phyloP scores from a whole-genome alignment of 37 sponge, comb jelly and placozoan species.

The Crambe crambe region DNA sequence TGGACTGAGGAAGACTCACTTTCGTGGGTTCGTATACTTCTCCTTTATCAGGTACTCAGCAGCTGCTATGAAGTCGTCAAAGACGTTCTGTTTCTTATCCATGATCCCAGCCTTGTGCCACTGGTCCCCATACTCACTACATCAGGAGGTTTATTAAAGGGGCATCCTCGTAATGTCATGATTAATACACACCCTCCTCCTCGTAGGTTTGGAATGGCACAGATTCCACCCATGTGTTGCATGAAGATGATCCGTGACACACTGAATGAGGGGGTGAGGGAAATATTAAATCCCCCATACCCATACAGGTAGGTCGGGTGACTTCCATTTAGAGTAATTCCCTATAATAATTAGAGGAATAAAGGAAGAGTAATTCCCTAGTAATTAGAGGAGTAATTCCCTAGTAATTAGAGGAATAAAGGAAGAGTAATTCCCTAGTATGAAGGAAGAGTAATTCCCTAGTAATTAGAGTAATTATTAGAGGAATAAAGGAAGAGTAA shows the following conservation, averaged over 20 bases:
- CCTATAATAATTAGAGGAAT: too few species aligned
- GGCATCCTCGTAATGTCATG: not conserved
- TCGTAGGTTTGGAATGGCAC: conserved; percentile 86
- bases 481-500: too few species aligned
- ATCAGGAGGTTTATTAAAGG: not conserved
- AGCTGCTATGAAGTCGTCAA: conserved; percentile 95
- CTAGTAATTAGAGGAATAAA: too few species aligned
- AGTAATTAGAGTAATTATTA: too few species aligned
- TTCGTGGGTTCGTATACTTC: conserved; percentile 59
- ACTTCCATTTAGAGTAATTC: conserved; percentile 77
- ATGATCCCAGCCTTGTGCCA: conserved; percentile 93
- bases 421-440: too few species aligned
- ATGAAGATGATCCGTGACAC: conserved; percentile 82
- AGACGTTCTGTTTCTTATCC: conserved; percentile 95
- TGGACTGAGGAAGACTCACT: conserved; percentile 23
- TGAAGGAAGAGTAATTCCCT: too few species aligned
- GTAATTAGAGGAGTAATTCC: too few species aligned
- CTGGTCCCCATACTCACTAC: conserved; percentile 94
- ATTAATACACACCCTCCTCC: conserved; percentile 90
- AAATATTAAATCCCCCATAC: conserved; percentile 98
- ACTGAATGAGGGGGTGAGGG: conserved; percentile 86
- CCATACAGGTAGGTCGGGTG: conserved; percentile 91
- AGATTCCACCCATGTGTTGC: conserved; percentile 88
- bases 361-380: too few species aligned
- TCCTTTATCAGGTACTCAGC: conserved; percentile 84